A percentile compares a stretch with the other conserved stretches of the same genome.
Evolutionary conservation across 2,888 invertebrate species (phyloP).

Genomic region (Dynastes tityus): DNA sequence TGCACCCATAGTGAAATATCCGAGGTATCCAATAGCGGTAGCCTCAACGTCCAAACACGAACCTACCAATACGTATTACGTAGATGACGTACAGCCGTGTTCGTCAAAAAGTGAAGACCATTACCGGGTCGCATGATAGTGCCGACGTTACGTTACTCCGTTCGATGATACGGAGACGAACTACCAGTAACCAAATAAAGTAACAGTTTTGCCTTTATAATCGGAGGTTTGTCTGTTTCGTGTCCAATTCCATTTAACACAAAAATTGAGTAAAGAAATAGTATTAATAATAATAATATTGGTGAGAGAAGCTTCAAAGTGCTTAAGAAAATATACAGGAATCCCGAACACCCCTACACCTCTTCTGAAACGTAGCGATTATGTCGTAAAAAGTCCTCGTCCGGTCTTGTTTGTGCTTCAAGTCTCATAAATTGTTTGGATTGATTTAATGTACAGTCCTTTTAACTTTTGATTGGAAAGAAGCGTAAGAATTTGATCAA

Average conservation of each 20-base stretch:
- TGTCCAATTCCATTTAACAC: constrained; percentile 32
- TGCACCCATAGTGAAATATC: constrained; percentile 67
- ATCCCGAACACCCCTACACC: constrained; percentile 18
- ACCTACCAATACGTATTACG: constrained; percentile 61
- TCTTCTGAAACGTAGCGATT: constrained; percentile 12
- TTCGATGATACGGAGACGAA: constrained; percentile 37
- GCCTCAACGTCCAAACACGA: constrained; percentile 72
- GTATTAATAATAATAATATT: constrained; percentile 6
- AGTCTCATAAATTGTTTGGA: not conserved
- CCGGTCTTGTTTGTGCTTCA: not conserved
- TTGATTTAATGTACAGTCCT: not conserved
- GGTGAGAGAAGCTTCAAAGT: constrained; percentile 39
- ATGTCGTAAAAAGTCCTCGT: not conserved
- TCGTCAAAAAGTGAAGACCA: constrained; percentile 69
- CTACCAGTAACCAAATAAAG: constrained; percentile 19
- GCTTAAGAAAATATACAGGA: constrained; percentile 15
- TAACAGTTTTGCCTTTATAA: constrained; percentile 47
- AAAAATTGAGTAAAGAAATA: constrained; percentile 11
- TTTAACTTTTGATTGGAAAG: constrained; percentile 23
- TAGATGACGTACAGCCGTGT: constrained; percentile 71
- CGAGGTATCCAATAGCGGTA: constrained; percentile 60
- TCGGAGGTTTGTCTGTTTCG: constrained; percentile 36
- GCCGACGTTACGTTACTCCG: constrained; percentile 34
- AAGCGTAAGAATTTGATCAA: constrained; percentile 27
- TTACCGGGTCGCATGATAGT: constrained; percentile 68